Percentiles rank a stretch among this genome's conserved stretches.
These are phyloP conservation scores for Venturia canescens DNA, from an alignment of 1,140 invertebrate species.

Conservation along the genomic window DNA sequence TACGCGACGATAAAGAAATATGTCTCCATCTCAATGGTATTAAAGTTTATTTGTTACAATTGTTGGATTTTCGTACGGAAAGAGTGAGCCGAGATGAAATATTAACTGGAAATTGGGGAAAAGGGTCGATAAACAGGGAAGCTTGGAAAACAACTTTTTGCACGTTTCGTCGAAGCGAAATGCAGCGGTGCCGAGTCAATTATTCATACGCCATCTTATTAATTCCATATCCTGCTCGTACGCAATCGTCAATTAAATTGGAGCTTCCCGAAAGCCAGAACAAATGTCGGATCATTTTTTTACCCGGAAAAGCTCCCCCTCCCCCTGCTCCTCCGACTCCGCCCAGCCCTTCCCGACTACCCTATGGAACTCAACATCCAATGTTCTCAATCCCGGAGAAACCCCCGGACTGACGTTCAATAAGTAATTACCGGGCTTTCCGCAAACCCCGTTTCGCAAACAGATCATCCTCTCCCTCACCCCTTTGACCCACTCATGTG, in stretches of 20 bases:
- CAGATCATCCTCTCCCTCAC: background rate
- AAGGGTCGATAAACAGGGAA: background rate
- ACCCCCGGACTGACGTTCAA: conserved; percentile 37
- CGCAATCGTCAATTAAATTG: background rate
- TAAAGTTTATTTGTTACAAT: background rate
- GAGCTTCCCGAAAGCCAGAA: background rate
- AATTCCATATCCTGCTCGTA: background rate
- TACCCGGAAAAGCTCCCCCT: no score
- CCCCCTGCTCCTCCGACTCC: background rate
- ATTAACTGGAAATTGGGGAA: background rate
- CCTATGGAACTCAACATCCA: background rate
- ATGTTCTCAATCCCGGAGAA: background rate
- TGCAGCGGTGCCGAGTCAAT: background rate
- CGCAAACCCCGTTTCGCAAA: conserved; percentile 28
- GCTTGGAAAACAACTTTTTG: background rate
- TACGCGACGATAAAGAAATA: background rate
- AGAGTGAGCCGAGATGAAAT: background rate
- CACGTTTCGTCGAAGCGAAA: background rate
- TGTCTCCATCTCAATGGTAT: background rate
- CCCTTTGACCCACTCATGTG: conserved; percentile 9
- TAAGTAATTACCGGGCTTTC: conserved; percentile 41
- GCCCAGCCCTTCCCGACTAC: background rate
- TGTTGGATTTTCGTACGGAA: no score
- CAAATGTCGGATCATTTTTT: background rate
- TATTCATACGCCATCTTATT: conserved; percentile 3